These are phyloP conservation scores for Zaprionus ghesquierei DNA, from an alignment of 1,140 invertebrate species.

Conservation along the genomic window DNA sequence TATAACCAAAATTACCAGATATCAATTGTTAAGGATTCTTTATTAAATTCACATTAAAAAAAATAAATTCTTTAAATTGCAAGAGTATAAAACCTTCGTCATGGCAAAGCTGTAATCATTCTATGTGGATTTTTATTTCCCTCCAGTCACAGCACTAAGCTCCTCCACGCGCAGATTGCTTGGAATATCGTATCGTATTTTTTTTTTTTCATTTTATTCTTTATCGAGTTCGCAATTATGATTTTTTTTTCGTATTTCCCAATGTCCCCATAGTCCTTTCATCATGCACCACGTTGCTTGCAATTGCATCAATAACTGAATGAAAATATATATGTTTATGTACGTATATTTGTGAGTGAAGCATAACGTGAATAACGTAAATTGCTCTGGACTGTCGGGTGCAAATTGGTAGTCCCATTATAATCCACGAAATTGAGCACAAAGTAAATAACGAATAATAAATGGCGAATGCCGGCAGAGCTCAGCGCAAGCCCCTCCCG, in stretches of 20 bases:
- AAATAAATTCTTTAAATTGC: neutral
- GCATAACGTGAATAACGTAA: neutral
- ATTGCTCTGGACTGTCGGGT: neutral
- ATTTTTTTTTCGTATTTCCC: neutral
- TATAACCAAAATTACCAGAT: too few species aligned
- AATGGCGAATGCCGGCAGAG: neutral
- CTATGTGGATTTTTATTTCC: too few species aligned
- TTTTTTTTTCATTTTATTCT: neutral
- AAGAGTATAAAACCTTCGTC: too few species aligned
- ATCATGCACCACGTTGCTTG: neutral
- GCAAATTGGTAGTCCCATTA: conserved; percentile 31
- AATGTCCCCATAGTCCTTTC: neutral
- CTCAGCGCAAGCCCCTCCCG: neutral
- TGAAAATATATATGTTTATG: neutral
- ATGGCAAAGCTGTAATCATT: too few species aligned
- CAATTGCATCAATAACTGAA: neutral
- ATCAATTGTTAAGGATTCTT: too few species aligned
- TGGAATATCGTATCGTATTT: neutral
- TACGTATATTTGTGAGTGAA: neutral
- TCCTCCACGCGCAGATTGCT: neutral
- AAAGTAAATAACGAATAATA: conserved; percentile 45
- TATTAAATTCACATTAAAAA: too few species aligned
- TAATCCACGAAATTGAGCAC: conserved; percentile 45
- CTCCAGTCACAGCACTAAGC: too few species aligned
- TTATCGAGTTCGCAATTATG: neutral